Percentiles rank a stretch among this genome's conserved stretches.
phyloP scores from a whole-genome alignment of 2,888 invertebrate species.

The Philereme transversata region DNA sequence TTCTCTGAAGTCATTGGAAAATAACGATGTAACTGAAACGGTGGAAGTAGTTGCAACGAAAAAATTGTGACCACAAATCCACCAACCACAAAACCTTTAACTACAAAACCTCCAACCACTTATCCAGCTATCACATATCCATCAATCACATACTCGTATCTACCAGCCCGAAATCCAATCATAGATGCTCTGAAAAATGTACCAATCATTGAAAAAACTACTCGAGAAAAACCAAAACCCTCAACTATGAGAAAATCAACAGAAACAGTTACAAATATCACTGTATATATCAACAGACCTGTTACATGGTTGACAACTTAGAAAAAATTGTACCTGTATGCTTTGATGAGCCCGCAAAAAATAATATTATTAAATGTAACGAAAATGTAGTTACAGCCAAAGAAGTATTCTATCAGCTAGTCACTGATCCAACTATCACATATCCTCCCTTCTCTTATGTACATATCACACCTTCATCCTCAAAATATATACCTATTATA shows the following conservation, averaged over 20 bases:
- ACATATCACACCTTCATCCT: neutral
- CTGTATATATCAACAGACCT: conserved; percentile 41
- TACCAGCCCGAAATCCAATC: too few relatives aligned
- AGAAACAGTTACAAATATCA: conserved; percentile 9
- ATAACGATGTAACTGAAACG: conserved; percentile 3
- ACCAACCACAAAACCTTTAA: conserved; percentile 6
- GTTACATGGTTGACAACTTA: conserved; percentile 41
- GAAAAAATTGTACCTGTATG: conserved; percentile 5
- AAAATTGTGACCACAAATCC: neutral
- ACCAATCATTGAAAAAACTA: conserved; percentile 2
- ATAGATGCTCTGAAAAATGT: neutral
- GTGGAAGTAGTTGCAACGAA: neutral
- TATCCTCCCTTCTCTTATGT: neutral
- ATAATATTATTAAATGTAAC: neutral
- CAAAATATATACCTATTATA: neutral
- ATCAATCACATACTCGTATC: neutral
- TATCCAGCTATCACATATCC: neutral
- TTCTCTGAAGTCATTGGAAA: conserved; percentile 2
- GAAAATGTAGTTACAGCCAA: neutral
- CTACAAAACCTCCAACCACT: conserved; percentile 2
- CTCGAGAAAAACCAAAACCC: neutral
- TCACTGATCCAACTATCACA: neutral
- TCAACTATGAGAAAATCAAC: conserved; percentile 7
- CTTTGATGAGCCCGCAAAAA: neutral
- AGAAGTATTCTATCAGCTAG: neutral